phyloP scores from a whole-genome alignment of 2,113 vertebrate species.

The Pachypanchax playfairii region DNA sequence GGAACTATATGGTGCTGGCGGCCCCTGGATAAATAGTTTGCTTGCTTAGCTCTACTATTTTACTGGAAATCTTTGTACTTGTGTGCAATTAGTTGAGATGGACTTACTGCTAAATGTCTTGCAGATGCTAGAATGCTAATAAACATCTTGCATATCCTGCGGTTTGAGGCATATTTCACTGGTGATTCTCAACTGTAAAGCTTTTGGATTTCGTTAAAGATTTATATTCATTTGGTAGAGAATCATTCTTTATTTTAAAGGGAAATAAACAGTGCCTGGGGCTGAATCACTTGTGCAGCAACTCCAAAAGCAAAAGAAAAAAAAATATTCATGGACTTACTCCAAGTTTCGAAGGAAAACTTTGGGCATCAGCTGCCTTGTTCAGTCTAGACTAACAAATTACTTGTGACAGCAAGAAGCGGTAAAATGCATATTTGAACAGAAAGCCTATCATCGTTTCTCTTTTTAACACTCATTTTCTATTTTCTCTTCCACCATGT shows the following conservation, averaged over 20 bases:
- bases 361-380: slow-evolving; percentile 44
- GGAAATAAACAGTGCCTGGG: not conserved
- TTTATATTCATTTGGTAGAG: too few species aligned
- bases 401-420: slow-evolving; percentile 54
- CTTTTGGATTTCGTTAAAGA: not conserved
- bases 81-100: slow-evolving; percentile 84
- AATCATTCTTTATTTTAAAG: not conserved
- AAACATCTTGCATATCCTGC: slow-evolving; percentile 19
- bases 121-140: slow-evolving; percentile 83
- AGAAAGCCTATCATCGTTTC: slow-evolving; percentile 39
- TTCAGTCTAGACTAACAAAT: slow-evolving; percentile 69
- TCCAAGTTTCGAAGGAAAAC: slow-evolving; percentile 23
- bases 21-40: slow-evolving; percentile 66
- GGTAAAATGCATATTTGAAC: slow-evolving; percentile 50
- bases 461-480: slow-evolving; percentile 23
- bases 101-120: slow-evolving; percentile 85
- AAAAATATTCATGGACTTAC: slow-evolving; percentile 46
- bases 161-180: slow-evolving; percentile 4
- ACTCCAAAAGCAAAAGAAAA: slow-evolving; percentile 21
- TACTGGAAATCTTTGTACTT: slow-evolving; percentile 77
- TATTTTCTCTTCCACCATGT: slow-evolving; percentile 23
- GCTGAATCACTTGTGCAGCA: slow-evolving; percentile 30
- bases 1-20: slow-evolving; percentile 31
- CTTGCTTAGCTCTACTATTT: slow-evolving; percentile 84
- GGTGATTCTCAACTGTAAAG: not conserved